phyloP scores from a whole-genome alignment of 2,797 vertebrate genomes.

The Prunella strophiata region DNA sequence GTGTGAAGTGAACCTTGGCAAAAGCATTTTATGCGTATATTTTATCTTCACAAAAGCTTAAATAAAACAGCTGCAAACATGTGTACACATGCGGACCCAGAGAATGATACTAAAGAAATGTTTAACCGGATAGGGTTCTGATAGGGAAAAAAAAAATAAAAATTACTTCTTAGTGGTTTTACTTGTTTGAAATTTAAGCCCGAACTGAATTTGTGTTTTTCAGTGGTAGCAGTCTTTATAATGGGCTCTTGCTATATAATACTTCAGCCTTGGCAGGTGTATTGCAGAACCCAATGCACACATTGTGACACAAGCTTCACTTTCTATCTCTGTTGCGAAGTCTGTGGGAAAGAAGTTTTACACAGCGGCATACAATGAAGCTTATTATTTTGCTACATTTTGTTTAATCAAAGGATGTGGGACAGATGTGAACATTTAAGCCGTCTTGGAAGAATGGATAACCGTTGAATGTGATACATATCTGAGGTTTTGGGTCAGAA shows the following conservation, averaged over 20 bases:
- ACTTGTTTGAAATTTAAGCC: background rate
- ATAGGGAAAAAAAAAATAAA: background rate
- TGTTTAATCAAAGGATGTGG: background rate
- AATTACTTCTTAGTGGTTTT: background rate
- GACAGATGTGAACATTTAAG: conserved; percentile 48
- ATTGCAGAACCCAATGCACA: background rate
- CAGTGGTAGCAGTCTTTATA: background rate
- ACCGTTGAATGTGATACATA: background rate
- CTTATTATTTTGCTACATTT: conserved; percentile 36
- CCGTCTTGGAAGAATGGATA: conserved; percentile 2
- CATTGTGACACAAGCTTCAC: background rate
- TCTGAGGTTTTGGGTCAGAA: conserved; percentile 36
- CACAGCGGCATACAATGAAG: background rate
- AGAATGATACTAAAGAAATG: background rate
- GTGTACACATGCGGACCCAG: background rate
- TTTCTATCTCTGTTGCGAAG: background rate
- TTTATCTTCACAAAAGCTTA: background rate
- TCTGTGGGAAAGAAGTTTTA: conserved; percentile 27
- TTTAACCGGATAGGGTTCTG: background rate
- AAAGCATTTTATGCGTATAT: background rate
- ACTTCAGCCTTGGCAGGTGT: background rate
- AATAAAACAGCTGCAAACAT: background rate
- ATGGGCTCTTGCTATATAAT: background rate
- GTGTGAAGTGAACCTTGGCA: background rate
- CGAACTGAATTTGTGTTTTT: background rate